phyloP scores from a whole-genome alignment of 2,888 invertebrate species.

The Abrostola triplasia region DNA sequence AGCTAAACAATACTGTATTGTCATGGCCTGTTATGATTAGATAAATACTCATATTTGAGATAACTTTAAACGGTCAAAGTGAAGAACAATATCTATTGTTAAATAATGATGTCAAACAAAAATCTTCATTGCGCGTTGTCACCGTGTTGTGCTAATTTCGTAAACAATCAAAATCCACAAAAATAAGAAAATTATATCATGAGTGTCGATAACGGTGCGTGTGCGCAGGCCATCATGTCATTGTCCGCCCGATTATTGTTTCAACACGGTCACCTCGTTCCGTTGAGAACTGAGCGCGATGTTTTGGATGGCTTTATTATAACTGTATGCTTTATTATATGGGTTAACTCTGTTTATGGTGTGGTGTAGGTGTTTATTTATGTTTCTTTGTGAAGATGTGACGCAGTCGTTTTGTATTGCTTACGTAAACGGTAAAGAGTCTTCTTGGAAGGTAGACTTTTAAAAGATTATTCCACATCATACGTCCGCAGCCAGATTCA shows the following conservation, averaged over 20 bases:
- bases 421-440: not conserved
- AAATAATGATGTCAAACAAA: too few relatives aligned
- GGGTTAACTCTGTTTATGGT: slow-evolving; percentile 6
- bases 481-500: too few relatives aligned
- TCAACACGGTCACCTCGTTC: slow-evolving; percentile 52
- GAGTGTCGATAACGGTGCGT: slow-evolving; percentile 37
- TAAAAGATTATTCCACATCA: too few relatives aligned
- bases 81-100: too few relatives aligned
- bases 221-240: slow-evolving; percentile 39
- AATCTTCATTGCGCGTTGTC: not conserved
- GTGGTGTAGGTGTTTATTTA: not conserved
- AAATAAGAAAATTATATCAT: slow-evolving; percentile 17
- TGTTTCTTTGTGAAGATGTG: not conserved
- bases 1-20: too few relatives aligned
- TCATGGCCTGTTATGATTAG: too few relatives aligned
- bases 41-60: too few relatives aligned
- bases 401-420: not conserved
- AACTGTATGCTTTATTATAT: slow-evolving; percentile 6
- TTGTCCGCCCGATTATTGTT: slow-evolving; percentile 34
- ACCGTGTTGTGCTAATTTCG: not conserved
- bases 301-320: slow-evolving; percentile 14
- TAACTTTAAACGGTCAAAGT: too few relatives aligned
- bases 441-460: too few relatives aligned
- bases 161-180: too few relatives aligned
- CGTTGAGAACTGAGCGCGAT: slow-evolving; percentile 25